Percentiles rank a stretch among this genome's conserved stretches.
phyloP scores from a whole-genome alignment of 2,888 invertebrate species.

The Sarcophaga variegata region DNA sequence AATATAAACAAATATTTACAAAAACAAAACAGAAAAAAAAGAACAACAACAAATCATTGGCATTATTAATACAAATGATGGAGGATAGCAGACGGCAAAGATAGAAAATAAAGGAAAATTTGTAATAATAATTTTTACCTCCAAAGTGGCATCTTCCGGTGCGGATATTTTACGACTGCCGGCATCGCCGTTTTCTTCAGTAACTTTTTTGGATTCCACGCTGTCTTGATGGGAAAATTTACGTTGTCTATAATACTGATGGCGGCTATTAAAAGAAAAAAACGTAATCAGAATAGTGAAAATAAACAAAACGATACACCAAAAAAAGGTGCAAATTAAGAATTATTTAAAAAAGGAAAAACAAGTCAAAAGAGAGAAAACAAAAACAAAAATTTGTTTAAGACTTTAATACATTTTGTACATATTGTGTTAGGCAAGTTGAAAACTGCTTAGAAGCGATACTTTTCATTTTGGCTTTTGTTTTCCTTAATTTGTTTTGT shows the following conservation, averaged over 20 bases:
- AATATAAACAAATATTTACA: conserved; percentile 33
- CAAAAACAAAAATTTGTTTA: too few species aligned
- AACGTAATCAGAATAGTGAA: neutral
- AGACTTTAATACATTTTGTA: too few species aligned
- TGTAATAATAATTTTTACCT: conserved; percentile 79
- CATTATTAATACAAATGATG: conserved; percentile 7
- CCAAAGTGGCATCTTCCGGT: conserved; percentile 89
- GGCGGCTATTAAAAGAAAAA: conserved; percentile 82
- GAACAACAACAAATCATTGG: neutral
- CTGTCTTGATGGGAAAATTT: conserved; percentile 92
- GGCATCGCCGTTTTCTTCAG: conserved; percentile 80
- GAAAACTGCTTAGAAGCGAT: neutral
- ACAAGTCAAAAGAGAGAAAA: neutral
- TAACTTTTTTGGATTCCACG: conserved; percentile 81
- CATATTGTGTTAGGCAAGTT: conserved; percentile 6
- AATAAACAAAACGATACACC: conserved; percentile 15
- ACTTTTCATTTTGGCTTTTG: neutral
- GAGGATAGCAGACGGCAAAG: neutral
- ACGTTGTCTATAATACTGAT: conserved; percentile 86
- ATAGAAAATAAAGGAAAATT: neutral
- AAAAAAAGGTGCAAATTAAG: neutral
- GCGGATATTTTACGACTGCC: conserved; percentile 84
- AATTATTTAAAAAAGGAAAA: neutral
- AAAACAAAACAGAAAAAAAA: neutral
- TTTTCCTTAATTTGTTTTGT: neutral